Conservation (phyloP, 2,888 invertebrate genomes). For the Dolichopus griseipennis region DNA sequence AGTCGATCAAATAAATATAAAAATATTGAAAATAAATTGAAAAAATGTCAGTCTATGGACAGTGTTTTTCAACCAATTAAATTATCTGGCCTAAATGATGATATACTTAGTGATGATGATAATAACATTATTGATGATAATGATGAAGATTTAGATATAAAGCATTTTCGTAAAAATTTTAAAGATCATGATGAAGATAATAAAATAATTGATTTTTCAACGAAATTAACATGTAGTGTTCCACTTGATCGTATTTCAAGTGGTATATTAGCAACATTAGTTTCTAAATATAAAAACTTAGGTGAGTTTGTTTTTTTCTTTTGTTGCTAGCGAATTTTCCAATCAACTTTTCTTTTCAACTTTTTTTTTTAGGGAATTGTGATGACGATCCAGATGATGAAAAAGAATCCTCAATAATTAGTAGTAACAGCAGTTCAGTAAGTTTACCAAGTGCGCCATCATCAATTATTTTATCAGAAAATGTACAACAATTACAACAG, state of each 20-base stretch:
- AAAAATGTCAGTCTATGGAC: conserved; percentile 16
- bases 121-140: background rate
- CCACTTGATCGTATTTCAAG: conserved; percentile 19
- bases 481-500: conserved; percentile 5
- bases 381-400: background rate
- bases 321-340: background rate
- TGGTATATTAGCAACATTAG: conserved; percentile 16
- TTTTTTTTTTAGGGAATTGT: background rate
- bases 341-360: background rate
- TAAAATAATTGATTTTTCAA: background rate
- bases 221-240: conserved; percentile 18
- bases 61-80: conserved; percentile 14
- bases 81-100: conserved; percentile 3
- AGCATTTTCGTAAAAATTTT: background rate
- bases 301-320: background rate
- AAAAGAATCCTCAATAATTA: conserved; percentile 9
- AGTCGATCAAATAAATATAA: conserved; percentile 13
- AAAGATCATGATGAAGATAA: background rate
- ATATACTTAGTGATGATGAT: background rate
- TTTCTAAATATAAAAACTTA: background rate
- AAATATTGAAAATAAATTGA: conserved; percentile 20
- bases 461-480: conserved; percentile 5
- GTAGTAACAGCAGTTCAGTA: conserved; percentile 1
- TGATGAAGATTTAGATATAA: background rate
- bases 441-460: background rate